Evolutionary conservation across 1,140 invertebrate genomes (phyloP).

Genomic region (Chrysomallon squamiferum): DNA sequence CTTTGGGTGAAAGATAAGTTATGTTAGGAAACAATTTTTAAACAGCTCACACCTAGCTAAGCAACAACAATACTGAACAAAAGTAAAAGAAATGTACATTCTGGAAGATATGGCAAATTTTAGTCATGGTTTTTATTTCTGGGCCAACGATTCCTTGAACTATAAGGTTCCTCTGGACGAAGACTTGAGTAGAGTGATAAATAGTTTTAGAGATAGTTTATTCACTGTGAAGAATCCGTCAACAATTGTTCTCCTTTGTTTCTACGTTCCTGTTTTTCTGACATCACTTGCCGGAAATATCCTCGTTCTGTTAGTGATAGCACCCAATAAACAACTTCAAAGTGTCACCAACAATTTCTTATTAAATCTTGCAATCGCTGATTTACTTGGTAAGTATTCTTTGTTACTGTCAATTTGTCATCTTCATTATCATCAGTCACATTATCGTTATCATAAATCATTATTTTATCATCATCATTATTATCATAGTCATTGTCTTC

Average conservation of each 20-base stretch:
- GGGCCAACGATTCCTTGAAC: neutral
- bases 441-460: too few relatives aligned
- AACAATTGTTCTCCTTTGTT: conserved; percentile 25
- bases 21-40: too few relatives aligned
- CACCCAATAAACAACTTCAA: conserved; percentile 30
- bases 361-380: conserved; percentile 34
- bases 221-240: conserved; percentile 21
- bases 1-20: too few relatives aligned
- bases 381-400: conserved; percentile 35
- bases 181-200: neutral
- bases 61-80: neutral
- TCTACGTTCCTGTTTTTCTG: conserved; percentile 32
- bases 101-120: conserved; percentile 1
- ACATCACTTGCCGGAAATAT: conserved; percentile 31
- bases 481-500: too few relatives aligned
- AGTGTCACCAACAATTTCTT: conserved; percentile 43
- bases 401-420: too few relatives aligned
- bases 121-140: neutral
- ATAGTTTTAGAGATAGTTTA: conserved; percentile 7
- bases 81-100: neutral
- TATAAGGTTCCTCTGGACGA: neutral
- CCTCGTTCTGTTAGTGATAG: conserved; percentile 34
- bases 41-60: too few relatives aligned
- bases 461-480: too few relatives aligned
- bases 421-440: too few relatives aligned